phyloP scores from a whole-genome alignment of 2,888 invertebrate species.

The Cyclophora albipunctata region DNA sequence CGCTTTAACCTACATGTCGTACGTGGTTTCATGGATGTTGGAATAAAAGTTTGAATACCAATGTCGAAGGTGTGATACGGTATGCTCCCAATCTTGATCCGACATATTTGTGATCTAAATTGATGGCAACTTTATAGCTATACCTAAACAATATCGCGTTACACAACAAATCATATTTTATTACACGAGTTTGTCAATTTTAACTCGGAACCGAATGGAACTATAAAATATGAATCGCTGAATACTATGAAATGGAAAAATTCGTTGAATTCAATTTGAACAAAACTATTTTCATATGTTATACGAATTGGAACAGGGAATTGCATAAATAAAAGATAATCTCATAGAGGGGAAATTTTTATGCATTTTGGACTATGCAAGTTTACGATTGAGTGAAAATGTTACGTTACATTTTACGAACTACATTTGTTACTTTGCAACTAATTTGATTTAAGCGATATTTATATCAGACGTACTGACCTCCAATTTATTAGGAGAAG shows the following conservation, averaged over 20 bases:
- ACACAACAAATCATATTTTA: background rate
- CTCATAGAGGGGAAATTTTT: slow-evolving; percentile 1
- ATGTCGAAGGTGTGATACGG: too few relatives aligned
- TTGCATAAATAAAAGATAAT: slow-evolving; percentile 10
- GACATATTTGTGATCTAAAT: too few relatives aligned
- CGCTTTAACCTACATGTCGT: slow-evolving; percentile 15
- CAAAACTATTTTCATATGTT: slow-evolving; percentile 2
- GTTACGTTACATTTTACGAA: too few relatives aligned
- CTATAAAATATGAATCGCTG: slow-evolving; percentile 6
- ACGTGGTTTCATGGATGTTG: background rate
- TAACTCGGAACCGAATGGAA: slow-evolving; percentile 3
- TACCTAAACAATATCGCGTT: too few relatives aligned
- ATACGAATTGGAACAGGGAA: slow-evolving; percentile 2
- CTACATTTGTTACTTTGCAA: too few relatives aligned
- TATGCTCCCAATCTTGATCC: too few relatives aligned
- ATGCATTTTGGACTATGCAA: too few relatives aligned
- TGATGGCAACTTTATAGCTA: too few relatives aligned
- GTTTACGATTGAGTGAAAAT: too few relatives aligned
- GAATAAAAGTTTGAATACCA: too few relatives aligned
- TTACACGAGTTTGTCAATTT: slow-evolving; percentile 4
- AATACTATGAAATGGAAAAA: slow-evolving; percentile 6
- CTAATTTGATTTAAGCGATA: too few relatives aligned
- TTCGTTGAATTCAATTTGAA: slow-evolving; percentile 4
- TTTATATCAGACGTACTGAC: background rate
- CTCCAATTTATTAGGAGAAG: slow-evolving; percentile 12